These are phyloP conservation scores for Heliconius congener DNA, from an alignment of 1,140 invertebrate species.

Conservation along the genomic window DNA sequence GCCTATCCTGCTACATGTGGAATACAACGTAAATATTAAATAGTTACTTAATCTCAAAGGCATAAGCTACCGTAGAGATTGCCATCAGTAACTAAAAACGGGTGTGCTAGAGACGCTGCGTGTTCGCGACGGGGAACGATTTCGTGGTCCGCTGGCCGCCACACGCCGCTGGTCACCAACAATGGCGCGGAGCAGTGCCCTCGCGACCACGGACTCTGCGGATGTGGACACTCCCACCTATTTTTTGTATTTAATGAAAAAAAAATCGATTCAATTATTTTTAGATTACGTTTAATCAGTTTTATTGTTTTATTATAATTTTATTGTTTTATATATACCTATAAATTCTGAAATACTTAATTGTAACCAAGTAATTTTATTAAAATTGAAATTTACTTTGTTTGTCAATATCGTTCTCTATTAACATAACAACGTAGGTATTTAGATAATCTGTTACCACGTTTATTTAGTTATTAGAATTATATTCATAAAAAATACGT, in stretches of 20 bases:
- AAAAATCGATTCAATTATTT: background rate
- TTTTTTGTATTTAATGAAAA: constrained; percentile 6
- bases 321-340: no score
- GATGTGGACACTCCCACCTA: constrained; percentile 5
- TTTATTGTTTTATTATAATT: background rate
- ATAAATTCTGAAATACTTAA: no score
- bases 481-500: no score
- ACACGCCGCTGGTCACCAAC: constrained; percentile 67
- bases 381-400: no score
- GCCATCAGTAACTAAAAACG: constrained; percentile 32
- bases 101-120: constrained; percentile 34
- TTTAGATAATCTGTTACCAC: no score
- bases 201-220: constrained; percentile 28
- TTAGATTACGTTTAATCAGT: background rate
- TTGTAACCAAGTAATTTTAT: no score
- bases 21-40: background rate
- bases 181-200: constrained; percentile 67
- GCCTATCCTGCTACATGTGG: no score
- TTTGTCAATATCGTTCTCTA: no score
- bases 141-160: constrained; percentile 69
- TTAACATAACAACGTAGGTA: no score
- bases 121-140: constrained; percentile 60
- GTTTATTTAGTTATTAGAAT: no score
- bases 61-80: constrained; percentile 23
- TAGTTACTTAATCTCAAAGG: background rate